Percentiles rank a stretch among this genome's conserved stretches.
phyloP scores from a whole-genome alignment of 2,888 invertebrate genomes.

The Acleris cristana region DNA sequence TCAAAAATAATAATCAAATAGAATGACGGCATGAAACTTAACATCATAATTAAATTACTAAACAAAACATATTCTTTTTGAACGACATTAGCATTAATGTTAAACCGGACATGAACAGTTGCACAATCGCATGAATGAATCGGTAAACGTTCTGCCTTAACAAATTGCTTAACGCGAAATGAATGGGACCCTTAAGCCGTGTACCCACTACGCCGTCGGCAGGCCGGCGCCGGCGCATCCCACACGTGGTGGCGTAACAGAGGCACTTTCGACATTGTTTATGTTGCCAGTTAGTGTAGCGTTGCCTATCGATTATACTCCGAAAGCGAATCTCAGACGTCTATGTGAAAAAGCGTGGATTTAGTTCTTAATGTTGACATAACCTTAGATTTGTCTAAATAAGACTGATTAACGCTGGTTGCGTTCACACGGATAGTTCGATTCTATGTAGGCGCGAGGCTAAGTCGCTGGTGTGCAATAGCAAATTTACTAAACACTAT shows the following conservation, averaged over 20 bases:
- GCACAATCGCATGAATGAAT: constrained; percentile 76
- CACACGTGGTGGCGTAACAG: constrained; percentile 81
- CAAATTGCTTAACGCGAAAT: constrained; percentile 81
- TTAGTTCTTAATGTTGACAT: constrained; percentile 54
- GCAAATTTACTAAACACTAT: constrained; percentile 26
- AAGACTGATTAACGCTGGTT: constrained; percentile 49
- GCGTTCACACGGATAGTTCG: constrained; percentile 42
- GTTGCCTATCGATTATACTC: constrained; percentile 66
- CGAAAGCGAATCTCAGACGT: constrained; percentile 64
- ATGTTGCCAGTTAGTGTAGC: constrained; percentile 70
- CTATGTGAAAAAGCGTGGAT: constrained; percentile 51
- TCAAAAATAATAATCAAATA: constrained; percentile 19
- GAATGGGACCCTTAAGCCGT: constrained; percentile 77
- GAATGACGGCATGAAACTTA: constrained; percentile 22
- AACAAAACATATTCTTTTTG: constrained; percentile 23
- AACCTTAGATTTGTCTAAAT: constrained; percentile 46
- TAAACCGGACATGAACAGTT: constrained; percentile 61
- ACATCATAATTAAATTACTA: constrained; percentile 26
- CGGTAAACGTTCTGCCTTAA: constrained; percentile 74
- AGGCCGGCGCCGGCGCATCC: constrained; percentile 76
- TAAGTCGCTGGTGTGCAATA: constrained; percentile 37
- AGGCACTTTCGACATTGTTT: constrained; percentile 80
- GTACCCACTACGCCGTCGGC: constrained; percentile 64
- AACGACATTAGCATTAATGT: constrained; percentile 49
- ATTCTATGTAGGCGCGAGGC: constrained; percentile 40